These are phyloP conservation scores for Musca domestica DNA, from an alignment of 1,140 invertebrate genomes.

Conservation along the genomic window DNA sequence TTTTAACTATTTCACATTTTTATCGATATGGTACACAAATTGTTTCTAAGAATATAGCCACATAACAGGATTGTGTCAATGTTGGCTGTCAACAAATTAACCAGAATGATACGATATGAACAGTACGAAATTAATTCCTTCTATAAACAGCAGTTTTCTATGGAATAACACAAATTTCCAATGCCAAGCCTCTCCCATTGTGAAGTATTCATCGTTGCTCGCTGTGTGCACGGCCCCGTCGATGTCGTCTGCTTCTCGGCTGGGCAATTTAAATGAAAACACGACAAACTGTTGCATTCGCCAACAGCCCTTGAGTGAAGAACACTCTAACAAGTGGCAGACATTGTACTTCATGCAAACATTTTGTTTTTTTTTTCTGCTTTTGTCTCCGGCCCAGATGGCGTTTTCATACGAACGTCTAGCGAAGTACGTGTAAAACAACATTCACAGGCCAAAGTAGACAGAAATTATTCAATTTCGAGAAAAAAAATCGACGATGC, in stretches of 20 bases:
- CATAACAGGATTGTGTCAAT: too few species aligned
- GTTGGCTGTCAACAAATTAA: background rate
- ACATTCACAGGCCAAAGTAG: too few species aligned
- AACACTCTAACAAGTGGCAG: conserved; percentile 10
- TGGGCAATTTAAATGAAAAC: background rate
- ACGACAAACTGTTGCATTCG: conserved; percentile 9
- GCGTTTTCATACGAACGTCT: too few species aligned
- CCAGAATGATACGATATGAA: background rate
- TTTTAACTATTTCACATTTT: too few species aligned
- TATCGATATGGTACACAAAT: too few species aligned
- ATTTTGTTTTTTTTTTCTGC: background rate
- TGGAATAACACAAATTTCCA: background rate
- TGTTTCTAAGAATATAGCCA: too few species aligned
- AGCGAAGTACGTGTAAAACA: too few species aligned
- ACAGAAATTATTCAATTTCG: too few species aligned
- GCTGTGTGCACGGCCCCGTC: background rate
- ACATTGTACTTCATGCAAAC: background rate
- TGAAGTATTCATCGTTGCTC: background rate
- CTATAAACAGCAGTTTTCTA: background rate
- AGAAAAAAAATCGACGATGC: too few species aligned
- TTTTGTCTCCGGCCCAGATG: background rate
- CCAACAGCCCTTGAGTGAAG: conserved; percentile 1
- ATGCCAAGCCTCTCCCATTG: too few species aligned
- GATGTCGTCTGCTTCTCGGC: background rate
- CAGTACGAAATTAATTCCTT: background rate